Conservation (phyloP, 1,140 invertebrate species). For the Halesus radiatus region DNA sequence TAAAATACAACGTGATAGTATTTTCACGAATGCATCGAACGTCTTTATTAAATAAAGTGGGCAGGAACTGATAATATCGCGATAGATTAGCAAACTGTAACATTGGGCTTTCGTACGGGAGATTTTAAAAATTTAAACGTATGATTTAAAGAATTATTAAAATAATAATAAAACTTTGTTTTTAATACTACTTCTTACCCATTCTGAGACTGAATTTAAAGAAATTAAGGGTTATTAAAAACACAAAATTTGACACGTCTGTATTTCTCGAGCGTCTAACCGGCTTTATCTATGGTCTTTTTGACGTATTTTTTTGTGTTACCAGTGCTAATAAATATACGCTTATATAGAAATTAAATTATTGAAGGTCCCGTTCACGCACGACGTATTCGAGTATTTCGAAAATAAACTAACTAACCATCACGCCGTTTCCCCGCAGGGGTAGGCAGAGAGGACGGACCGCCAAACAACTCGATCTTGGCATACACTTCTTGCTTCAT, state of each 20-base stretch:
- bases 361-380: no score
- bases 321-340: no score
- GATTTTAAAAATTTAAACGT: no score
- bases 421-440: no score
- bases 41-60: not conserved
- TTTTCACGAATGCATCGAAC: no score
- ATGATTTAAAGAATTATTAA: not conserved
- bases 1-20: no score
- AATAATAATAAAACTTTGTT: not conserved
- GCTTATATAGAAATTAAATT: no score
- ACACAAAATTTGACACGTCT: conserved; percentile 22
- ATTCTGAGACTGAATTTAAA: not conserved
- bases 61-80: not conserved
- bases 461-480: no score
- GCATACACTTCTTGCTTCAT: no score
- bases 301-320: not conserved
- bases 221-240: not conserved
- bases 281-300: conserved; percentile 28
- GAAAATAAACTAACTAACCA: no score
- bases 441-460: no score
- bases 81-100: not conserved
- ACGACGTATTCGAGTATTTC: no score
- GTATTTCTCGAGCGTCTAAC: not conserved
- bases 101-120: not conserved
- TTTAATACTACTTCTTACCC: not conserved